Evolutionary conservation across 2,888 invertebrate species (phyloP).

Genomic region (Tachina lurida): DNA sequence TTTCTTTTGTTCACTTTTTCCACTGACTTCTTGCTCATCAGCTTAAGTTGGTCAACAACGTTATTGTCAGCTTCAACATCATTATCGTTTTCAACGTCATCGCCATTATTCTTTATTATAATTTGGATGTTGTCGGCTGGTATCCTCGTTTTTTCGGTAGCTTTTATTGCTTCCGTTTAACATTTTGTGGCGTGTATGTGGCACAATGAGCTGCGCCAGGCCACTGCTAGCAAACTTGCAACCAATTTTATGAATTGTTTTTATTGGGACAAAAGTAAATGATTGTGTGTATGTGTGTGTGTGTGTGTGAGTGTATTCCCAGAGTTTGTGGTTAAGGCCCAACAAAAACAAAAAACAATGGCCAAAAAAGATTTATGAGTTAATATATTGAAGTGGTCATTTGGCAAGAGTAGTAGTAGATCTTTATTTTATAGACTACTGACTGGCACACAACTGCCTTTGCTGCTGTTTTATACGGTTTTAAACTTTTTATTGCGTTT

Average conservation of each 20-base stretch:
- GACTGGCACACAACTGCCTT: too few species aligned
- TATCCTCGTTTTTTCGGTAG: slow-evolving; percentile 50
- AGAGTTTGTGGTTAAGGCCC: slow-evolving; percentile 55
- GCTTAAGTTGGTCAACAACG: slow-evolving; percentile 46
- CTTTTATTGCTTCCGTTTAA: slow-evolving; percentile 70
- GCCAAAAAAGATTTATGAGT: slow-evolving; percentile 67
- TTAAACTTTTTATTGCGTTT: slow-evolving; percentile 29
- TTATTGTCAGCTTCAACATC: slow-evolving; percentile 41
- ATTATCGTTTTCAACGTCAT: slow-evolving; percentile 41
- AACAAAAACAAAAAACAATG: slow-evolving; percentile 21
- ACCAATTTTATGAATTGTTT: slow-evolving; percentile 51
- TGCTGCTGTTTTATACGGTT: background rate
- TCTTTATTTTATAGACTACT: slow-evolving; percentile 63
- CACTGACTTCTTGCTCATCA: slow-evolving; percentile 24
- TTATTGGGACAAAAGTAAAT: slow-evolving; percentile 4
- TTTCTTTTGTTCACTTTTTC: slow-evolving; percentile 8
- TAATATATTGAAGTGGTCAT: slow-evolving; percentile 69
- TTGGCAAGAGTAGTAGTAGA: slow-evolving; percentile 53
- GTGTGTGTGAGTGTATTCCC: slow-evolving; percentile 25
- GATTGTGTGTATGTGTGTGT: background rate
- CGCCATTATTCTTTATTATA: slow-evolving; percentile 46
- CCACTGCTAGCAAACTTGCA: slow-evolving; percentile 38
- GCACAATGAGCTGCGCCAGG: slow-evolving; percentile 15
- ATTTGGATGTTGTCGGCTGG: slow-evolving; percentile 15
- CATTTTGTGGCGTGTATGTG: slow-evolving; percentile 49